These are phyloP conservation scores for Aphelinus certus DNA, from an alignment of 1,140 invertebrate genomes.

Conservation along the genomic window DNA sequence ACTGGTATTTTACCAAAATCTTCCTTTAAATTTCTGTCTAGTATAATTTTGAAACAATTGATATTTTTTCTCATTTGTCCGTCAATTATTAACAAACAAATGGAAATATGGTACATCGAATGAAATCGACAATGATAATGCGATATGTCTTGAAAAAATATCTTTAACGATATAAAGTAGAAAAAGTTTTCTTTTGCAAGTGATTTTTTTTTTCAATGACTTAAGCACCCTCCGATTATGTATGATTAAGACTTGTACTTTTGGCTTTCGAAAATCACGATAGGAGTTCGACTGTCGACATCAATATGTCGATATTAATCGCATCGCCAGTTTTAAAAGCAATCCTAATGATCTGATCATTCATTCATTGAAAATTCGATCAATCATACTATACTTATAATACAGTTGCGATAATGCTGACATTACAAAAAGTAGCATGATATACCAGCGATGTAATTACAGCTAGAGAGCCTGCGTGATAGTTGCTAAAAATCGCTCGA, in stretches of 20 bases:
- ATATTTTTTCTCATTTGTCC: no score
- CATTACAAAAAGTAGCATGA: constrained; percentile 49
- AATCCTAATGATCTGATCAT: constrained; percentile 46
- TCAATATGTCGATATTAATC: constrained; percentile 24
- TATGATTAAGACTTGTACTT: constrained; percentile 48
- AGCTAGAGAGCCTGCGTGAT: constrained; percentile 44
- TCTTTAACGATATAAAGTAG: constrained; percentile 37
- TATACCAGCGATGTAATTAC: constrained; percentile 45
- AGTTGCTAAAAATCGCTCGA: constrained; percentile 31
- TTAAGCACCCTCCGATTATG: constrained; percentile 48
- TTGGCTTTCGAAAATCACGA: constrained; percentile 51
- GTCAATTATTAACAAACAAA: no score
- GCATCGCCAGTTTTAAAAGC: constrained; percentile 45
- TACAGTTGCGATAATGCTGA: constrained; percentile 45
- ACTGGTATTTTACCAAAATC: constrained; percentile 12
- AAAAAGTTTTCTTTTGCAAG: constrained; percentile 41
- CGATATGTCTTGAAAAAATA: constrained; percentile 44
- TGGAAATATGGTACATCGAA: constrained; percentile 14
- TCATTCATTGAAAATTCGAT: constrained; percentile 35
- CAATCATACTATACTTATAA: constrained; percentile 36
- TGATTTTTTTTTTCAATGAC: constrained; percentile 41
- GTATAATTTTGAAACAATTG: not conserved
- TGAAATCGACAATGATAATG: constrained; percentile 12
- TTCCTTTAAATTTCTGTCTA: not conserved
- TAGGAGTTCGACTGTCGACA: constrained; percentile 41